Percentiles rank a stretch among this genome's conserved stretches.
These are phyloP conservation scores for Stigmatopora argus DNA, from an alignment of 2,113 vertebrate genomes.

Conservation along the genomic window DNA sequence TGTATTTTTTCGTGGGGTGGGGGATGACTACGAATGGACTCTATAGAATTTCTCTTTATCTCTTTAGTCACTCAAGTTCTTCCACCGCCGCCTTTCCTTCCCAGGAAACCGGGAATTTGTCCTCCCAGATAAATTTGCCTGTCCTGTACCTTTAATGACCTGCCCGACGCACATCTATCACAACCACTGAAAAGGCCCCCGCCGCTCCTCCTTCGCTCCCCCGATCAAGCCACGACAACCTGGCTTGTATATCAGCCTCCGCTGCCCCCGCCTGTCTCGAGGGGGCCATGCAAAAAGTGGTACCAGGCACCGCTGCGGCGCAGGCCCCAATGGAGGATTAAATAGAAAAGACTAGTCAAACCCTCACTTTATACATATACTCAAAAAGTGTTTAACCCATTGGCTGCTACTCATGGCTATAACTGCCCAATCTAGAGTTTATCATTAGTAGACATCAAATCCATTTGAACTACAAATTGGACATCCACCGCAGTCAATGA, in stretches of 20 bases:
- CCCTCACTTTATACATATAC: neutral
- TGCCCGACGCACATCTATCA: constrained; percentile 58
- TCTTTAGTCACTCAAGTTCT: constrained; percentile 23
- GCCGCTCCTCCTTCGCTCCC: constrained; percentile 36
- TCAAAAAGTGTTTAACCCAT: constrained; percentile 8
- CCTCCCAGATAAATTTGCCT: constrained; percentile 44
- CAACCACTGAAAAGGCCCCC: constrained; percentile 59
- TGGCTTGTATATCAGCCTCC: constrained; percentile 50
- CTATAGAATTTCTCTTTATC: neutral
- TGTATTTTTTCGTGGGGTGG: too few relatives aligned
- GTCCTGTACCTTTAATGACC: constrained; percentile 36
- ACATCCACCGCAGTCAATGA: neutral
- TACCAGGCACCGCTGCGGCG: constrained; percentile 56
- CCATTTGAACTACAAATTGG: too few relatives aligned
- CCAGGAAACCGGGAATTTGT: constrained; percentile 39
- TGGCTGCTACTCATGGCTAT: too few relatives aligned
- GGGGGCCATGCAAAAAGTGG: constrained; percentile 21
- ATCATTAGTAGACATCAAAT: too few relatives aligned
- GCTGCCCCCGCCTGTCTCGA: constrained; percentile 24
- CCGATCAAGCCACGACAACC: constrained; percentile 35
- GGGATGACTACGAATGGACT: neutral
- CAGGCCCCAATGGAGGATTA: constrained; percentile 26
- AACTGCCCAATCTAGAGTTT: too few relatives aligned
- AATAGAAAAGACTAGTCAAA: neutral
- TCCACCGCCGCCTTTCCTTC: constrained; percentile 35